phyloP scores from a whole-genome alignment of 2,797 vertebrate species.

The Hylomyscus alleni region DNA sequence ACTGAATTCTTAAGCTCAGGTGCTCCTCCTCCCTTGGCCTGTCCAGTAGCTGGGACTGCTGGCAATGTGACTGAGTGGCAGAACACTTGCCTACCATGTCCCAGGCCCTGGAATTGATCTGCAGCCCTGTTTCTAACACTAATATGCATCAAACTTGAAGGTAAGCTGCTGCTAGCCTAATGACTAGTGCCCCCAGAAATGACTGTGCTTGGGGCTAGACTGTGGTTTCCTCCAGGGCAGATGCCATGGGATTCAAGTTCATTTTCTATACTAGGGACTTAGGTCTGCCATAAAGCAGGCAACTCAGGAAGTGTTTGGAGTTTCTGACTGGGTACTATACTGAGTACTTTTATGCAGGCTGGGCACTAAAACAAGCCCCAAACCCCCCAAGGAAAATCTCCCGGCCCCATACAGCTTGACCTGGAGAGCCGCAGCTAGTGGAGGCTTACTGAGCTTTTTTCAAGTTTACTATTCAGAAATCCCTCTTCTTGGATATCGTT shows the following conservation, averaged over 20 bases:
- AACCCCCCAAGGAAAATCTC: conserved; percentile 19
- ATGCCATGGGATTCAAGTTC: neutral
- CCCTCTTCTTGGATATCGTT: neutral
- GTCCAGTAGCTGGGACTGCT: neutral
- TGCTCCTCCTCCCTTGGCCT: neutral
- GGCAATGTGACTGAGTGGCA: neutral
- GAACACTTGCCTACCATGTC: neutral
- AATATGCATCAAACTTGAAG: neutral
- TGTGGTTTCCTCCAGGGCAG: neutral
- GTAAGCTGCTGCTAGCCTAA: neutral
- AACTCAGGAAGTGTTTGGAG: neutral
- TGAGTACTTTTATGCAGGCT: neutral
- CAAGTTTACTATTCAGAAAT: conserved; percentile 35
- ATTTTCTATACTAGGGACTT: conserved; percentile 48
- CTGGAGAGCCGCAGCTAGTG: neutral
- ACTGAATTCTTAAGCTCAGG: neutral
- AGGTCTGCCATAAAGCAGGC: neutral
- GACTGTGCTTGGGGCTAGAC: neutral
- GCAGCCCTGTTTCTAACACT: neutral
- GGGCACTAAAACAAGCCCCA: neutral
- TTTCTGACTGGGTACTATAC: neutral
- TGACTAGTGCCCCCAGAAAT: neutral
- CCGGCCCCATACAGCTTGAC: neutral
- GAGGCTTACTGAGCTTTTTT: neutral
- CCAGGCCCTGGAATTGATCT: neutral